phyloP scores from a whole-genome alignment of 2,113 vertebrate genomes.

The Alligator sinensis region DNA sequence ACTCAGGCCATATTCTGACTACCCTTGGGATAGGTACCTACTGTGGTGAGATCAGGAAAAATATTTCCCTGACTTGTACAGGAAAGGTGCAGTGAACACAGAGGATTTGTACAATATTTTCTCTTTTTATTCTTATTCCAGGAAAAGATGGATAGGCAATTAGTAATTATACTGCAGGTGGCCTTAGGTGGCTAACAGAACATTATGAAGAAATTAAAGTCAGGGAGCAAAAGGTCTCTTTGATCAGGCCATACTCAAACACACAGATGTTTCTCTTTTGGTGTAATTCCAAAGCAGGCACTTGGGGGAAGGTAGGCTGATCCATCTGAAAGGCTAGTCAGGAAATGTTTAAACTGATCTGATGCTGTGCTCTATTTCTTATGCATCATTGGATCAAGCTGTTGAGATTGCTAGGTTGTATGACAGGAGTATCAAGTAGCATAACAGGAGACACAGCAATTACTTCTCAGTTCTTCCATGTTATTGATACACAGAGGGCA shows the following conservation, averaged over 20 bases:
- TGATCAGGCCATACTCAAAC: not conserved
- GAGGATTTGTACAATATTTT: not conserved
- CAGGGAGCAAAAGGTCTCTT: not conserved
- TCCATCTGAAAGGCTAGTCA: not conserved
- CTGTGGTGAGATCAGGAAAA: not conserved
- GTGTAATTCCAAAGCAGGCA: not conserved
- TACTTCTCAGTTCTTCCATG: not conserved
- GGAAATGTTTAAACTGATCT: constrained; percentile 20
- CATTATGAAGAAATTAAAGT: not conserved
- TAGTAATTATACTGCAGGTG: not conserved
- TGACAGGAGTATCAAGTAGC: not conserved
- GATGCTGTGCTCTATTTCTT: not conserved
- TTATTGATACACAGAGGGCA: not conserved
- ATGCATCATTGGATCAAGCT: not conserved
- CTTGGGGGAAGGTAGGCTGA: not conserved
- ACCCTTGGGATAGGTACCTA: not conserved
- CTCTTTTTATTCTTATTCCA: not conserved
- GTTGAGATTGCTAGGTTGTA: not conserved
- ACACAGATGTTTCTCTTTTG: not conserved
- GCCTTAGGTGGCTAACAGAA: not conserved
- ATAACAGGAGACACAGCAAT: not conserved
- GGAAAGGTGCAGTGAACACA: not conserved
- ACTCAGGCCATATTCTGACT: too few relatives aligned
- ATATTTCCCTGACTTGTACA: not conserved
- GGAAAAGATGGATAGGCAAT: not conserved